Conservation (phyloP, 2,888 invertebrate species). For the Lasiommata megera region DNA sequence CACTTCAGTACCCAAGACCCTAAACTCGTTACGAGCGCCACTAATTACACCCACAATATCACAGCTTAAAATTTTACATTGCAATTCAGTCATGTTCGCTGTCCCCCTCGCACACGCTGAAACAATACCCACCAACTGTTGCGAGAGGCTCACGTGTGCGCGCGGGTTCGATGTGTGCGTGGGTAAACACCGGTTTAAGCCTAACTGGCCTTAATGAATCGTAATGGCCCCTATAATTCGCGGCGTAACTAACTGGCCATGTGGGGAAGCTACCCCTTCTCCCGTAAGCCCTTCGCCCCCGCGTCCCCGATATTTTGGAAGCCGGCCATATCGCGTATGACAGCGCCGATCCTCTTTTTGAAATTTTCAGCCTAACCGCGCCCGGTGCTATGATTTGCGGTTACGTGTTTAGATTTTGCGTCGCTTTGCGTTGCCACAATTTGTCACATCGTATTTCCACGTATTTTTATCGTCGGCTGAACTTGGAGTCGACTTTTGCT, state of each 20-base stretch:
- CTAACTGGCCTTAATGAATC: conserved; percentile 83
- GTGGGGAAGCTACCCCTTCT: conserved; percentile 59
- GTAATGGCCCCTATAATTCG: conserved; percentile 83
- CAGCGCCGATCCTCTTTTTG: conserved; percentile 74
- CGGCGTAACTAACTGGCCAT: conserved; percentile 82
- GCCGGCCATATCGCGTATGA: conserved; percentile 78
- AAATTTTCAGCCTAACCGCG: conserved; percentile 67
- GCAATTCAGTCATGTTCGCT: conserved; percentile 46
- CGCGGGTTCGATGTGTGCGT: conserved; percentile 57
- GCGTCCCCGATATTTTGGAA: conserved; percentile 59
- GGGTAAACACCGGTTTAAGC: conserved; percentile 82
- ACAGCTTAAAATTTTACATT: conserved; percentile 68
- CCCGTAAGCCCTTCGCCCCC: conserved; percentile 40
- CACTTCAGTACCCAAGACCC: conserved; percentile 59
- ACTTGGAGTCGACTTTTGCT: conserved; percentile 26
- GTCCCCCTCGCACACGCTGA: conserved; percentile 54
- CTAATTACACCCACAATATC: conserved; percentile 71
- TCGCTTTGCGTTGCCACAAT: conserved; percentile 40
- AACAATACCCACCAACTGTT: conserved; percentile 68
- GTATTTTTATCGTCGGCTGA: conserved; percentile 27
- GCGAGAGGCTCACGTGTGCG: conserved; percentile 49
- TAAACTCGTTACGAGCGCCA: conserved; percentile 67
- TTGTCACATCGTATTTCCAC: conserved; percentile 42
- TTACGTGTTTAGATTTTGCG: conserved; percentile 64
- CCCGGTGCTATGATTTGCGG: conserved; percentile 65